A percentile compares a stretch with the other conserved stretches of the same genome.
These are phyloP conservation scores for Mastigias papua DNA, from an alignment of 30 jellyfish, hydroid and myxozoan species.

Conservation along the genomic window DNA sequence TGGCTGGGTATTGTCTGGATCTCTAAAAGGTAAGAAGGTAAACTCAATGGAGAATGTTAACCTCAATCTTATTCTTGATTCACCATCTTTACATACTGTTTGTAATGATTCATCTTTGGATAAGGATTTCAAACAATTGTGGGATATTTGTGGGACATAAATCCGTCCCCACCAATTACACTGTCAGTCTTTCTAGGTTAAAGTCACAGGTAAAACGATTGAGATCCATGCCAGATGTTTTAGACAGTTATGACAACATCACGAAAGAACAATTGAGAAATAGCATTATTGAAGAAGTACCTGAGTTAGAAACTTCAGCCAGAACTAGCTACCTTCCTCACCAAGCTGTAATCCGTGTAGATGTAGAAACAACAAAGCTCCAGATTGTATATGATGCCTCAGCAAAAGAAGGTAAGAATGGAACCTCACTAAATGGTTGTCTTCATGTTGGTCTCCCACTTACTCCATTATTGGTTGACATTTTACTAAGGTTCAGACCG, in stretches of 20 bases:
- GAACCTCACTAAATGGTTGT: neutral
- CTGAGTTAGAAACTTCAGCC: neutral
- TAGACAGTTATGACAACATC: neutral
- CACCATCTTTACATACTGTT: neutral
- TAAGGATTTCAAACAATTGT: conserved; percentile 13
- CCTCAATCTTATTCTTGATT: neutral
- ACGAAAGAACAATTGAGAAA: neutral
- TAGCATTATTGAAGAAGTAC: neutral
- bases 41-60: conserved; percentile 20
- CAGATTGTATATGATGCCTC: neutral
- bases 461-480: conserved; percentile 7
- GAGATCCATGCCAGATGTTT: neutral
- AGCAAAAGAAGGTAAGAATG: neutral
- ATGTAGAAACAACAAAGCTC: neutral
- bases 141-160: conserved; percentile 68
- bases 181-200: neutral
- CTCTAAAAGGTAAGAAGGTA: conserved; percentile 9
- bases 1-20: neutral
- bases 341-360: neutral
- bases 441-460: neutral
- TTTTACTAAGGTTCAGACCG: neutral
- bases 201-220: neutral
- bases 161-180: conserved; percentile 23
- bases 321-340: neutral
- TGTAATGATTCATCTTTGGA: neutral